phyloP scores from a whole-genome alignment of 2,888 invertebrate genomes.

The Temnothorax ravouxi region DNA sequence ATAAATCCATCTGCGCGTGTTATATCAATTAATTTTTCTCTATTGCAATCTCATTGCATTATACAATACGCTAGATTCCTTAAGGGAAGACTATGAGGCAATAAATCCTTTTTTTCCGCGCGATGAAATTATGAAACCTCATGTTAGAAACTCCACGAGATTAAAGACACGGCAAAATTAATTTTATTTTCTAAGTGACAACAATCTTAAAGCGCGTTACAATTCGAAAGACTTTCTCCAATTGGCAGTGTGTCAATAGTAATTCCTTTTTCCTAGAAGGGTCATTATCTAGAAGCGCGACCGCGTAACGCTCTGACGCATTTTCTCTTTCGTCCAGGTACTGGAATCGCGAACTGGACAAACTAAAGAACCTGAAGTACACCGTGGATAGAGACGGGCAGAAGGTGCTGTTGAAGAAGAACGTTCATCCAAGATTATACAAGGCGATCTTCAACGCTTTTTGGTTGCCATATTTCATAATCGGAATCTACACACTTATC shows the following conservation, averaged over 20 bases:
- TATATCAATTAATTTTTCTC: too few species aligned
- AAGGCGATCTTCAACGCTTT: conserved; percentile 85
- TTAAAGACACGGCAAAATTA: neutral
- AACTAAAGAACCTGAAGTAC: conserved; percentile 71
- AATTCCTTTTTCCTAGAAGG: neutral
- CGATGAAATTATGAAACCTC: neutral
- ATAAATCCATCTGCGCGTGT: too few species aligned
- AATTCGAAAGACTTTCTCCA: neutral
- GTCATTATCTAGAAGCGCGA: neutral
- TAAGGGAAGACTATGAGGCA: too few species aligned
- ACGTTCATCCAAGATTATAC: conserved; percentile 57
- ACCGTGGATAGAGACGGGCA: conserved; percentile 66
- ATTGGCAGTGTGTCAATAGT: neutral
- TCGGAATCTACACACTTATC: conserved; percentile 66
- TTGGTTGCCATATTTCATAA: conserved; percentile 78
- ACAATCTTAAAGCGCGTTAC: too few species aligned
- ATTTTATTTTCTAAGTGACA: neutral
- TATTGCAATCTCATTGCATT: too few species aligned
- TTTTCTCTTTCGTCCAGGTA: neutral
- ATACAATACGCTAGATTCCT: too few species aligned
- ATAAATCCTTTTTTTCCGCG: neutral
- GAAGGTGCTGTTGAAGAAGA: conserved; percentile 55
- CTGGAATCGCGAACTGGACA: conserved; percentile 80
- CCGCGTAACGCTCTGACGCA: neutral
- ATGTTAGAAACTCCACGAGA: neutral